Evolutionary conservation across 2,113 vertebrate species (phyloP).

Genomic region (Neodon shergylaensis): DNA sequence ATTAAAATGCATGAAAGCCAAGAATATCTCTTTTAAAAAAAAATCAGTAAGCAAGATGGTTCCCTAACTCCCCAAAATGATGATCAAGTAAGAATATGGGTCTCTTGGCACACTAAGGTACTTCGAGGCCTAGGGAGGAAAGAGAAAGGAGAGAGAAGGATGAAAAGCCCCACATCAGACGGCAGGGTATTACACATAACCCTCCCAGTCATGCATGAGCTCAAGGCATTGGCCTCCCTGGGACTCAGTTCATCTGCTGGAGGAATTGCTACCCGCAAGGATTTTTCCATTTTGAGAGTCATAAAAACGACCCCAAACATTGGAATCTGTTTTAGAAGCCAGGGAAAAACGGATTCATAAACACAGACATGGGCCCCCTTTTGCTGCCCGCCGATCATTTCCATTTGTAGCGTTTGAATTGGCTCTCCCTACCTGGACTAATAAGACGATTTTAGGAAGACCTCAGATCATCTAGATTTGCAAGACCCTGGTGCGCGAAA

Average conservation of each 20-base stretch:
- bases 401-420: not conserved
- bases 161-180: not conserved
- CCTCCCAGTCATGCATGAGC: no score
- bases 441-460: constrained; percentile 35
- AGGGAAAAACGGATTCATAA: not conserved
- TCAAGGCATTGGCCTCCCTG: not conserved
- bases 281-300: constrained; percentile 17
- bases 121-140: not conserved
- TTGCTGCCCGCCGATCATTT: not conserved
- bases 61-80: not conserved
- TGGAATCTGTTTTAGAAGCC: not conserved
- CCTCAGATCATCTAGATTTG: not conserved
- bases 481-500: constrained; percentile 31
- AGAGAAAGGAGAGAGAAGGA: not conserved
- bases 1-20: constrained; percentile 32
- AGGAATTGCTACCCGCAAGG: not conserved
- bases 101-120: not conserved
- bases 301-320: not conserved
- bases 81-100: not conserved
- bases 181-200: not conserved
- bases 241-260: not conserved
- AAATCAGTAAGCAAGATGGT: not conserved
- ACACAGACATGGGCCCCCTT: constrained; percentile 30
- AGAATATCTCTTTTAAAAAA: not conserved
- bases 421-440: constrained; percentile 41